A percentile compares a stretch with the other conserved stretches of the same genome.
These are phyloP conservation scores for Elaphurus davidianus DNA, from an alignment of 2,113 vertebrate species.

Conservation along the genomic window DNA sequence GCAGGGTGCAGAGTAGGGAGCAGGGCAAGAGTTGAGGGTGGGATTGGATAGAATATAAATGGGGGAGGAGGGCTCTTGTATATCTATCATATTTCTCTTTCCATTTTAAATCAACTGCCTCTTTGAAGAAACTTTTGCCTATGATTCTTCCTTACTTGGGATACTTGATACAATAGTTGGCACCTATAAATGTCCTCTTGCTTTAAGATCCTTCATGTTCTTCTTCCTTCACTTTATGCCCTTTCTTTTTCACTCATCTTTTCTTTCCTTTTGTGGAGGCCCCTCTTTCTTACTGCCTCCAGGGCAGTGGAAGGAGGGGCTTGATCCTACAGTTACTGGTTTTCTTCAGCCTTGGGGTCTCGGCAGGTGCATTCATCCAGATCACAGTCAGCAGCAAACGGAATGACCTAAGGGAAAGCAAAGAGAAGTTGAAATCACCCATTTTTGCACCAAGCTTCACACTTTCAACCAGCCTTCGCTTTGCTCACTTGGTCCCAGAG, in stretches of 20 bases:
- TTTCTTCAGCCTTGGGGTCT: slow-evolving; percentile 94
- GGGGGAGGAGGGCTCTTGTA: background rate
- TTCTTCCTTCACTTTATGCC: background rate
- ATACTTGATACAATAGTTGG: background rate
- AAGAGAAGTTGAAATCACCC: background rate
- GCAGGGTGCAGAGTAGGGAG: background rate
- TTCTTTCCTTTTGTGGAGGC: background rate
- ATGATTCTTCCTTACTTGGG: background rate
- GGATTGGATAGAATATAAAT: background rate
- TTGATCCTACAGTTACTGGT: slow-evolving; percentile 76
- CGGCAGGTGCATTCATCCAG: slow-evolving; percentile 95
- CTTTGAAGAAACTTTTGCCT: background rate
- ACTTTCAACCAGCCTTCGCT: background rate
- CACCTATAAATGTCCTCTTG: background rate
- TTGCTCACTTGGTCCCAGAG: background rate
- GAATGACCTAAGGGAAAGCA: slow-evolving; percentile 87
- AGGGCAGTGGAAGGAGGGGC: slow-evolving; percentile 32
- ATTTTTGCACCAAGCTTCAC: background rate
- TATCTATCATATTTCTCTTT: background rate
- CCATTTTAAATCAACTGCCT: background rate
- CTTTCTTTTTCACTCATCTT: background rate
- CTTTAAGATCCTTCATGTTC: background rate
- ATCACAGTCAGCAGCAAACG: slow-evolving; percentile 94
- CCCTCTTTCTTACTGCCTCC: slow-evolving; percentile 28
- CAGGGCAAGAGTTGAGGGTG: background rate